phyloP scores from a whole-genome alignment of 2,797 vertebrate genomes.

The Peromyscus eremicus region DNA sequence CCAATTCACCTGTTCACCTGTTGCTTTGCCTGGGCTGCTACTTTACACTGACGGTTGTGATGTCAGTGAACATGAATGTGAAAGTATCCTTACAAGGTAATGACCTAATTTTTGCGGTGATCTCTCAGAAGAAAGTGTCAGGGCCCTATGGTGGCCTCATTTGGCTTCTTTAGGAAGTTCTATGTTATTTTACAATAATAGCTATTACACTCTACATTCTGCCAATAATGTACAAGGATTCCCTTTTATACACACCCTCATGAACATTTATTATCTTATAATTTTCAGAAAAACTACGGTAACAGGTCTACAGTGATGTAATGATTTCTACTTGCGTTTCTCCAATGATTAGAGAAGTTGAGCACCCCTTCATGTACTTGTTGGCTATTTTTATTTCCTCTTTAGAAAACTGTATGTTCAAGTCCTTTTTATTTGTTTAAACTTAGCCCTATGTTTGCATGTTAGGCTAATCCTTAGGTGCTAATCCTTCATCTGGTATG shows the following conservation, averaged over 20 bases:
- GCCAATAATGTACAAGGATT: not conserved
- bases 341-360: not conserved
- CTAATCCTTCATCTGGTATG: not conserved
- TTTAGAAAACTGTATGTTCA: not conserved
- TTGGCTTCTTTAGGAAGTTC: not conserved
- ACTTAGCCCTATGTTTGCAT: not conserved
- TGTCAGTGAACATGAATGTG: not conserved
- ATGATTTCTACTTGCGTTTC: not conserved
- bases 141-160: not conserved
- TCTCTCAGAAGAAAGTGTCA: not conserved
- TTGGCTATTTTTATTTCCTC: not conserved
- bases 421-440: not conserved
- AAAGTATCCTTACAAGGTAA: not conserved
- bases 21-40: not conserved
- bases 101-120: not conserved
- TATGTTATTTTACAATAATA: not conserved
- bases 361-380: not conserved
- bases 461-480: not conserved
- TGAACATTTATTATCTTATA: not conserved
- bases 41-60: not conserved
- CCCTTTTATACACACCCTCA: not conserved
- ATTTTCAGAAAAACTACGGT: not conserved
- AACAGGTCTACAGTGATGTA: not conserved
- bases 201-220: not conserved
- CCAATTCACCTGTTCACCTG: not conserved